These are phyloP conservation scores for Plusia festucae DNA, from an alignment of 2,888 invertebrate genomes.

Conservation along the genomic window DNA sequence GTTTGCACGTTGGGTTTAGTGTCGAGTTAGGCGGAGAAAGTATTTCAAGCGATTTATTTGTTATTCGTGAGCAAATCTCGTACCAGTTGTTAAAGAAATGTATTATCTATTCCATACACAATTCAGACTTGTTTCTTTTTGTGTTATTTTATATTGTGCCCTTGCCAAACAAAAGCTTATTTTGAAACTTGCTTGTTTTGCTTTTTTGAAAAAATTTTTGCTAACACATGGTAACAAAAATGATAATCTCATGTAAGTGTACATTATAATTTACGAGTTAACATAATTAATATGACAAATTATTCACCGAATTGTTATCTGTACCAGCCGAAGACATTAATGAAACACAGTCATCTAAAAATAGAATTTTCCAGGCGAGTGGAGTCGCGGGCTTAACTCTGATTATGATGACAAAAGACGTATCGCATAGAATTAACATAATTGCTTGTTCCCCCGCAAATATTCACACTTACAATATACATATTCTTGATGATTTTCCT, in stretches of 20 bases:
- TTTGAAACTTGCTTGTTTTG: too few species aligned
- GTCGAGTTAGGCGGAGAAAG: constrained; percentile 1
- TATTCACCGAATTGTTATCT: neutral
- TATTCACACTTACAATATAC: neutral
- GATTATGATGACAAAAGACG: constrained; percentile 7
- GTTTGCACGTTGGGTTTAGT: neutral
- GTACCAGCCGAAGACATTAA: neutral
- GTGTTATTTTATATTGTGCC: constrained; percentile 1
- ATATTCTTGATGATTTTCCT: neutral
- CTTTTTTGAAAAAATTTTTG: too few species aligned
- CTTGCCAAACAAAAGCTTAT: neutral
- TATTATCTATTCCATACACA: neutral
- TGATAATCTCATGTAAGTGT: too few species aligned
- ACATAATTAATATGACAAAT: neutral
- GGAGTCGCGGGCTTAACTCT: neutral
- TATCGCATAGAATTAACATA: constrained; percentile 7
- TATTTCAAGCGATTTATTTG: constrained; percentile 1
- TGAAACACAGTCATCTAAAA: constrained; percentile 1
- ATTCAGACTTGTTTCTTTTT: neutral
- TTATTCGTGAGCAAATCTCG: constrained; percentile 1
- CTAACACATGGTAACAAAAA: too few species aligned
- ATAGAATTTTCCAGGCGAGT: constrained; percentile 1
- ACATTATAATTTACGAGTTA: neutral
- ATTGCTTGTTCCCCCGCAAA: constrained; percentile 7
- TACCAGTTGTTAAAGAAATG: neutral